Percentiles rank a stretch among this genome's conserved stretches.
Conservation (phyloP, 1,140 invertebrate species). For the Stegodyphus mimosarum region DNA sequence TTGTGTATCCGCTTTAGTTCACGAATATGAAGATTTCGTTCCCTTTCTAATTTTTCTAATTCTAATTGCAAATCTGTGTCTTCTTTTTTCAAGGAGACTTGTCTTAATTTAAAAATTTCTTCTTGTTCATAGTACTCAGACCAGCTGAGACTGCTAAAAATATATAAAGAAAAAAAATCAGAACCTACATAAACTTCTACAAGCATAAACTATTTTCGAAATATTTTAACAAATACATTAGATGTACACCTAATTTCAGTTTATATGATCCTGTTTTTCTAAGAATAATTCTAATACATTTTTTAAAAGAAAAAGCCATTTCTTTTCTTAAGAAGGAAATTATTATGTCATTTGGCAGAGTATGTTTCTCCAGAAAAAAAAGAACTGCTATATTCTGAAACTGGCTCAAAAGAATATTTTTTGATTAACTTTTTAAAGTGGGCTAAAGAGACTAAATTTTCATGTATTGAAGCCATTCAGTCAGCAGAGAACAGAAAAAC, state of each 20-base stretch:
- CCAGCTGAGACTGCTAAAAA: conserved; percentile 66
- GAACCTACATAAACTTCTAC: background rate
- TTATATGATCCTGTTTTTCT: background rate
- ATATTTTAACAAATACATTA: background rate
- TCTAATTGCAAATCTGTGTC: conserved; percentile 97
- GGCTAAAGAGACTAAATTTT: no score
- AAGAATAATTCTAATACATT: no score
- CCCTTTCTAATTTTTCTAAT: conserved; percentile 98
- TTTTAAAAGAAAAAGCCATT: no score
- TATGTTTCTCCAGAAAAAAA: no score
- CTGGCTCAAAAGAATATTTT: no score
- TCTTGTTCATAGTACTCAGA: conserved; percentile 74
- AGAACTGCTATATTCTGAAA: no score
- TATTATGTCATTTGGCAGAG: no score
- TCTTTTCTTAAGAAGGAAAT: no score
- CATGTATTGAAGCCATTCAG: no score
- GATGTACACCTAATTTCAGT: background rate
- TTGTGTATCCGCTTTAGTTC: conserved; percentile 99
- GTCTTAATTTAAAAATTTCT: conserved; percentile 81
- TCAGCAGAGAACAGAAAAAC: no score
- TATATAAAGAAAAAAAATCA: background rate
- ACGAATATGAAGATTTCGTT: conserved; percentile 98
- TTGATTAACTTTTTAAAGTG: no score
- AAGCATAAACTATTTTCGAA: background rate
- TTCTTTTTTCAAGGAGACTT: conserved; percentile 97